These are phyloP conservation scores for Calycopis cecrops DNA, from an alignment of 1,140 invertebrate species.

Conservation along the genomic window DNA sequence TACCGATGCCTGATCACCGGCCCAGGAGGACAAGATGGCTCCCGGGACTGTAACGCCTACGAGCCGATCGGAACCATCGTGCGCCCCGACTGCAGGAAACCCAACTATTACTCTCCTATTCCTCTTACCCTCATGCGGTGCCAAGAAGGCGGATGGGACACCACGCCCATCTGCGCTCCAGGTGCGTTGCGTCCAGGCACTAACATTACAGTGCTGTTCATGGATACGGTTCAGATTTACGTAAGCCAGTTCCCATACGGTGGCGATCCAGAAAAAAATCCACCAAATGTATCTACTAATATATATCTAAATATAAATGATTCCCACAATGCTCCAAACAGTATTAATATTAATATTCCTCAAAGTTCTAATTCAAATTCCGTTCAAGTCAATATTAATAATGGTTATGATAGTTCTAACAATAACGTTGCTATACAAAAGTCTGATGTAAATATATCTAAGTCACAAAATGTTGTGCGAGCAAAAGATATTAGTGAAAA, in stretches of 20 bases:
- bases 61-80: slow-evolving; percentile 39
- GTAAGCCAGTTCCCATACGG: background rate
- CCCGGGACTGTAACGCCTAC: slow-evolving; percentile 28
- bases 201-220: background rate
- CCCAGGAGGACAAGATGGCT: slow-evolving; percentile 18
- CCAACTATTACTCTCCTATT: slow-evolving; percentile 38
- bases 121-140: slow-evolving; percentile 41
- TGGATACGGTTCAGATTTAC: slow-evolving; percentile 1
- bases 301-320: background rate
- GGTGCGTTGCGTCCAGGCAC: slow-evolving; percentile 32
- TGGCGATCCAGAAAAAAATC: background rate
- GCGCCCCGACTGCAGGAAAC: slow-evolving; percentile 30
- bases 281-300: too few relatives aligned
- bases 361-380: background rate
- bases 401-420: too few relatives aligned
- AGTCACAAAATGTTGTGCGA: too few relatives aligned
- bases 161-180: slow-evolving; percentile 41
- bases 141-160: slow-evolving; percentile 54
- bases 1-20: slow-evolving; percentile 36
- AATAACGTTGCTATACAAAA: background rate
- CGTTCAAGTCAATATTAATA: background rate
- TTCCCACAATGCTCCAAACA: background rate
- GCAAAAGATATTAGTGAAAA: too few relatives aligned
- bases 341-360: background rate
- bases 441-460: too few relatives aligned